Evolutionary conservation across 2,113 vertebrate species (phyloP).

Genomic region (Epinephelus lanceolatus): DNA sequence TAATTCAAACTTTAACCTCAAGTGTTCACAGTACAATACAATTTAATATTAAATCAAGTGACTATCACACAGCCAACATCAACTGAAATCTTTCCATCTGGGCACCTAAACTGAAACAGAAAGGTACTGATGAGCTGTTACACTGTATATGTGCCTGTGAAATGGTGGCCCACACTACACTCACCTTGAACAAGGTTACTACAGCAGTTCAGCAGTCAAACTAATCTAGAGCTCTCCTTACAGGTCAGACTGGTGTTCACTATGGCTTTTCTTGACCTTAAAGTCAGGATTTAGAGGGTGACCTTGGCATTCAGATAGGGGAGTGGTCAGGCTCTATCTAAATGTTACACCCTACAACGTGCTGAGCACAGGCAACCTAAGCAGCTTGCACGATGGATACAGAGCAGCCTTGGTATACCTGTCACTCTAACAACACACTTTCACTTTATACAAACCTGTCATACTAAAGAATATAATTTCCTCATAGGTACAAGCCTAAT

Average conservation of each 20-base stretch:
- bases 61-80: too few species aligned
- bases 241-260: conserved; percentile 12
- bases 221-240: neutral
- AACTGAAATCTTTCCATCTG: neutral
- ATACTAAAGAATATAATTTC: too few species aligned
- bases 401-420: neutral
- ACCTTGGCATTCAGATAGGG: conserved; percentile 71
- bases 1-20: neutral
- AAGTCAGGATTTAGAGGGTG: conserved; percentile 48
- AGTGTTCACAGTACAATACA: neutral
- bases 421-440: neutral
- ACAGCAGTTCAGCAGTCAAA: conserved; percentile 23
- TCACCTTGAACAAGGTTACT: conserved; percentile 81
- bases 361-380: neutral
- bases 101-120: neutral
- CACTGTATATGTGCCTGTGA: neutral
- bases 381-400: conserved; percentile 36
- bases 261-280: neutral
- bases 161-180: conserved; percentile 35
- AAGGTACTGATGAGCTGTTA: neutral
- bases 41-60: too few species aligned
- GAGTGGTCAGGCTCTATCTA: conserved; percentile 51
- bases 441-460: neutral
- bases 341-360: conserved; percentile 8
- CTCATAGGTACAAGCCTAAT: too few species aligned